Evolutionary conservation across 2,113 vertebrate species (phyloP).

Genomic region (Rhagologus leucostigma): DNA sequence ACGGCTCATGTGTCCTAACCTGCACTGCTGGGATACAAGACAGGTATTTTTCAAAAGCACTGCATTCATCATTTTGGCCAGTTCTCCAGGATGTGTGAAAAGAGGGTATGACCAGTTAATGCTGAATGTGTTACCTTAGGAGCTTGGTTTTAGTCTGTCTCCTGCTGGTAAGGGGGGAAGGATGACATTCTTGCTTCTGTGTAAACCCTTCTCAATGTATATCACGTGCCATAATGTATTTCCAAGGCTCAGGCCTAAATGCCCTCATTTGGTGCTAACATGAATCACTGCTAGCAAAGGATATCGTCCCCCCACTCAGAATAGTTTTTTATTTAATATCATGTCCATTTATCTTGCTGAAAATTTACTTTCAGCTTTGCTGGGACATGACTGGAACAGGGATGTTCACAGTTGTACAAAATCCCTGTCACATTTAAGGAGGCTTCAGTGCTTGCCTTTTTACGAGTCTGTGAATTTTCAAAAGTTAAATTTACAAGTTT

Average conservation of each 20-base stretch:
- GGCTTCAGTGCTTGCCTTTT: neutral
- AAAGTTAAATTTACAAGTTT: neutral
- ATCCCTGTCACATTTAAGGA: neutral
- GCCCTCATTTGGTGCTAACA: neutral
- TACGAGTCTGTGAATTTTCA: neutral
- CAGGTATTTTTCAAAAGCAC: neutral
- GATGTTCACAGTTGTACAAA: neutral
- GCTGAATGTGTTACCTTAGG: neutral
- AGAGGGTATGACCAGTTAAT: neutral
- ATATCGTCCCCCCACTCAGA: neutral
- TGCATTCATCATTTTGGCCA: neutral
- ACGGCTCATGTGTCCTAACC: neutral
- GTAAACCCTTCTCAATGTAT: neutral
- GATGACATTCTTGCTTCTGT: neutral
- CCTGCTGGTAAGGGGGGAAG: neutral
- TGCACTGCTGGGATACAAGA: neutral
- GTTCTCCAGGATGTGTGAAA: neutral
- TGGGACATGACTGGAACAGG: neutral
- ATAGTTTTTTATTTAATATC: neutral
- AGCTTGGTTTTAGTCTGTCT: neutral
- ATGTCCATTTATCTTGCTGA: neutral
- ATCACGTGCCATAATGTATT: neutral
- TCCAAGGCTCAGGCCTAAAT: neutral
- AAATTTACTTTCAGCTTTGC: neutral
- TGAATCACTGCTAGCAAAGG: neutral